Evolutionary conservation across 2,113 vertebrate species (phyloP).

Genomic region (Lynx canadensis): DNA sequence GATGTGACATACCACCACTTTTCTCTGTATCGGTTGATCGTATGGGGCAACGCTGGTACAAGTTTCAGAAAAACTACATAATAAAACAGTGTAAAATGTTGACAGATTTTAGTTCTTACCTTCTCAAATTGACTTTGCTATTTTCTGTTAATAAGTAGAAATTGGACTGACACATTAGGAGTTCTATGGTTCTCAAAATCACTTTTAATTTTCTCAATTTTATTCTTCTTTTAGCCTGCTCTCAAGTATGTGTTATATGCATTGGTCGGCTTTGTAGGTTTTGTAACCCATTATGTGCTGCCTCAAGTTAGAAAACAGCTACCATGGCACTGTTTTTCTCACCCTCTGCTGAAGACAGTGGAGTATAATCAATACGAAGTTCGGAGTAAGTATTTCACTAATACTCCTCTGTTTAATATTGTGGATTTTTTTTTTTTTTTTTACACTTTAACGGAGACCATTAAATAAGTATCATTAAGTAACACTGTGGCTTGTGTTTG

Average conservation of each 20-base stretch:
- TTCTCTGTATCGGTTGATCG: neutral
- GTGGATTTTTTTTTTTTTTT: neutral
- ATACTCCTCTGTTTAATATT: neutral
- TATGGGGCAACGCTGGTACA: neutral
- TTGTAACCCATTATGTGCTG: slow-evolving; percentile 96
- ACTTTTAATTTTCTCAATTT: slow-evolving; percentile 48
- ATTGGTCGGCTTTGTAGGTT: slow-evolving; percentile 92
- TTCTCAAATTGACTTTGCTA: neutral
- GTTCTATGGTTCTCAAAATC: neutral
- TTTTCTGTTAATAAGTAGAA: neutral
- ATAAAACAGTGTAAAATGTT: neutral
- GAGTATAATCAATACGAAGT: slow-evolving; percentile 99
- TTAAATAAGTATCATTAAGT: neutral
- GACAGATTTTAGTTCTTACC: slow-evolving; percentile 29
- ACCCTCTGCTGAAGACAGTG: slow-evolving; percentile 96
- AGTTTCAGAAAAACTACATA: neutral
- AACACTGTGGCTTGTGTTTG: neutral
- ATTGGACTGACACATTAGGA: neutral
- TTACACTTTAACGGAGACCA: neutral
- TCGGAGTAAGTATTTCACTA: slow-evolving; percentile 89
- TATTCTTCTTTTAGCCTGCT: slow-evolving; percentile 89
- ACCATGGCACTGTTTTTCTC: slow-evolving; percentile 98
- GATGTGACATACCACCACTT: neutral
- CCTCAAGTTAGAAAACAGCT: slow-evolving; percentile 98
- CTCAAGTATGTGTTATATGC: slow-evolving; percentile 96